These are phyloP conservation scores for Falco rusticolus DNA, from an alignment of 2,797 vertebrate species.

Conservation along the genomic window DNA sequence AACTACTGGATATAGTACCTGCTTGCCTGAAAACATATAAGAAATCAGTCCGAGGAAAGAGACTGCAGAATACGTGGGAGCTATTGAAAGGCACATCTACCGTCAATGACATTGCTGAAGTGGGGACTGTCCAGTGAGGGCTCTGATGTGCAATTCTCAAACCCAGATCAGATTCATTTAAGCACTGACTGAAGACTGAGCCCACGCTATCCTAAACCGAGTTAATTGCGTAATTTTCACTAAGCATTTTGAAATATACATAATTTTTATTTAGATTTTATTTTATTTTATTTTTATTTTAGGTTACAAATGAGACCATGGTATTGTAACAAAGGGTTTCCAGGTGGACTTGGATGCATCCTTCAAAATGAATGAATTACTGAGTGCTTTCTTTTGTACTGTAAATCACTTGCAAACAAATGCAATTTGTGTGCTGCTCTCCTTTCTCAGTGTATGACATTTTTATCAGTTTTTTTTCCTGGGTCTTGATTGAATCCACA, in stretches of 20 bases:
- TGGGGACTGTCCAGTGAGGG: background rate
- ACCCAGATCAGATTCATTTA: background rate
- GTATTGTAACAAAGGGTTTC: background rate
- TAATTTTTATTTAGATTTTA: background rate
- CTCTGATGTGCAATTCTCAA: background rate
- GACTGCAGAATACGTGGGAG: background rate
- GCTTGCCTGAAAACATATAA: background rate
- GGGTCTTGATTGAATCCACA: background rate
- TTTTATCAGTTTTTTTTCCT: background rate
- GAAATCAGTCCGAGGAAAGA: background rate
- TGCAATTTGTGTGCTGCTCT: background rate
- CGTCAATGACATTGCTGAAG: background rate
- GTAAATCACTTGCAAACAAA: background rate
- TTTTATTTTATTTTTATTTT: background rate
- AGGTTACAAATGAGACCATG: background rate
- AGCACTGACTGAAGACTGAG: background rate
- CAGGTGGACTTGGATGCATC: background rate
- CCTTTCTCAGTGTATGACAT: background rate
- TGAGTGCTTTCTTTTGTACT: background rate
- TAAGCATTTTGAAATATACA: background rate
- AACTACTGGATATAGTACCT: background rate
- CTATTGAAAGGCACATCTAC: background rate
- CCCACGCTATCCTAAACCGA: background rate
- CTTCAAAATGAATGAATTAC: background rate
- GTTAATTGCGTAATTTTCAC: background rate